These are phyloP conservation scores for Carapus acus DNA, from an alignment of 2,797 vertebrate species.

Conservation along the genomic window DNA sequence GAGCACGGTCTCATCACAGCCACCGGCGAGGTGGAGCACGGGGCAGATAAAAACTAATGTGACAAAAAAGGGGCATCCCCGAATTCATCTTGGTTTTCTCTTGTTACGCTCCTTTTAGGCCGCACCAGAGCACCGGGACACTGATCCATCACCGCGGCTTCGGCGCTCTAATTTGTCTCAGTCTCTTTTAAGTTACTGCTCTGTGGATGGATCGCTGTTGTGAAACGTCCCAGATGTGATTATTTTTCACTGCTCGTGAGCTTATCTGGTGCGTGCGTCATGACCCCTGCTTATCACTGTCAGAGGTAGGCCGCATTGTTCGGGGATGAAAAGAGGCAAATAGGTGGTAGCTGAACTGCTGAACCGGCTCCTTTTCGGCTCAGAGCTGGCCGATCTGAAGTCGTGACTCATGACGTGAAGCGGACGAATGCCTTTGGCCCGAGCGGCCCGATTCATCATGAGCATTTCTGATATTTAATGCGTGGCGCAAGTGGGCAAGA, in stretches of 20 bases:
- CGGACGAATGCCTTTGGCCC: conserved; percentile 13
- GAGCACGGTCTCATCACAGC: conserved; percentile 52
- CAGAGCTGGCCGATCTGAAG: conserved; percentile 2
- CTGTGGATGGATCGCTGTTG: conserved; percentile 27
- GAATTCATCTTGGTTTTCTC: conserved; percentile 8
- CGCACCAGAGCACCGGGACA: conserved; percentile 5
- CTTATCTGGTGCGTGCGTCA: conserved; percentile 37
- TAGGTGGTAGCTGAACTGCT: conserved; percentile 8
- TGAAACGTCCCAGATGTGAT: conserved; percentile 54
- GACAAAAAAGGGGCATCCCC: conserved; percentile 22
- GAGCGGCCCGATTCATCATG: conserved; percentile 25
- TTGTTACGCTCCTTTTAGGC: conserved; percentile 2
- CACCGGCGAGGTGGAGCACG: conserved; percentile 45
- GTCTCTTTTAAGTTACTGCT: conserved; percentile 31
- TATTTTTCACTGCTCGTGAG: conserved; percentile 22
- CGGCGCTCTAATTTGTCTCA: conserved; percentile 40
- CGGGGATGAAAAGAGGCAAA: conserved; percentile 36
- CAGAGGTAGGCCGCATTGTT: conserved; percentile 30
- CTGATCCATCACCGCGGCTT: conserved; percentile 2
- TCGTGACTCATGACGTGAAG: neutral
- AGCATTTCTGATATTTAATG: conserved; percentile 18
- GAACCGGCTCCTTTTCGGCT: conserved; percentile 8
- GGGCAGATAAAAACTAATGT: conserved; percentile 44
- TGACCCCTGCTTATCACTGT: conserved; percentile 41
- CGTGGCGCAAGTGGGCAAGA: conserved; percentile 26